Evolutionary conservation across 2,888 invertebrate species (phyloP).

Genomic region (Meteorus colon): DNA sequence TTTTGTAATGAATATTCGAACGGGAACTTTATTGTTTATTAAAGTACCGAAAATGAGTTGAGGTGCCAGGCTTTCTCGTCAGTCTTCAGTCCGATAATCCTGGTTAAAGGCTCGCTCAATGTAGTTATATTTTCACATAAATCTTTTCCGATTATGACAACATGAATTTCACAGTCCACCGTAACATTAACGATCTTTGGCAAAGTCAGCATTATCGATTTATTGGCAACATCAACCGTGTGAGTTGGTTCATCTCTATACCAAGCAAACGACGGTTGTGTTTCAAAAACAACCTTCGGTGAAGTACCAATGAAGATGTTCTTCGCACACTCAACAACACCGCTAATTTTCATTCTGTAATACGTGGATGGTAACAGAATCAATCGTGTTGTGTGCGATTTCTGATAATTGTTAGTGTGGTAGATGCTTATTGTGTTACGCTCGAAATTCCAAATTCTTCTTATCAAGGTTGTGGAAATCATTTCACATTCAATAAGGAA

Average conservation of each 20-base stretch:
- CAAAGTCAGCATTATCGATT: conserved; percentile 52
- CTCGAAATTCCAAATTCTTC: neutral
- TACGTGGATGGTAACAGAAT: conserved; percentile 53
- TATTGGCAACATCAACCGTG: conserved; percentile 28
- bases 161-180: conserved; percentile 41
- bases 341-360: conserved; percentile 50
- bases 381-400: conserved; percentile 45
- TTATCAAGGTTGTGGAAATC: conserved; percentile 39
- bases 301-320: conserved; percentile 11
- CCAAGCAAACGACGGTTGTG: conserved; percentile 37
- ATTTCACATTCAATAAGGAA: conserved; percentile 47
- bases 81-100: conserved; percentile 25
- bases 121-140: conserved; percentile 40
- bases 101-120: conserved; percentile 17
- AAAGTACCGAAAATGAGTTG: conserved; percentile 46
- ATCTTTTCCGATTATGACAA: conserved; percentile 54
- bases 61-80: conserved; percentile 49
- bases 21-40: no score
- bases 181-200: conserved; percentile 55
- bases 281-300: conserved; percentile 24
- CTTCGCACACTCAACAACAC: conserved; percentile 5
- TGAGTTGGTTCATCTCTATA: conserved; percentile 45
- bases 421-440: neutral
- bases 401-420: conserved; percentile 36
- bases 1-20: no score